Evolutionary conservation across 2,888 invertebrate genomes (phyloP).

Genomic region (Platerodrilus igneus): DNA sequence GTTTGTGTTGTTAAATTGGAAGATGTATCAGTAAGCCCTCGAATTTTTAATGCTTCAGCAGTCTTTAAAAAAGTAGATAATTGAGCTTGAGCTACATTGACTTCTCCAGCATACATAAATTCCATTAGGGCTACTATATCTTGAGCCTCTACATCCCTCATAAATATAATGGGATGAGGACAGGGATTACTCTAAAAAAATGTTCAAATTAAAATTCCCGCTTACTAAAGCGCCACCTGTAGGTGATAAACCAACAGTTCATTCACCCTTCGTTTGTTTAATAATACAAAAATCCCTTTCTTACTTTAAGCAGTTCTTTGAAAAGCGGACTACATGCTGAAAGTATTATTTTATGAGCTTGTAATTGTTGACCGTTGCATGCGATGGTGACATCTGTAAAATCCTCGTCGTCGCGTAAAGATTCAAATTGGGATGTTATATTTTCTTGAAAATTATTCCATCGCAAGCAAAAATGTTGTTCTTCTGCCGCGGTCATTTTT

Average conservation of each 20-base stretch:
- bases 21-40: constrained; percentile 69
- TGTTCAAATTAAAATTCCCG: not conserved
- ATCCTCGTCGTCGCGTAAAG: constrained; percentile 78
- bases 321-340: constrained; percentile 86
- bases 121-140: constrained; percentile 74
- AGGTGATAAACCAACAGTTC: constrained; percentile 44
- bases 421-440: constrained; percentile 81
- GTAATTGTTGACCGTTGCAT: constrained; percentile 76
- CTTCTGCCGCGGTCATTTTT: constrained; percentile 53
- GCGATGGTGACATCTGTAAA: constrained; percentile 86
- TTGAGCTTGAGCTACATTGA: constrained; percentile 75
- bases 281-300: constrained; percentile 50
- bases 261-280: constrained; percentile 51
- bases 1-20: constrained; percentile 43
- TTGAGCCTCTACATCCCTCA: constrained; percentile 76
- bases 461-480: constrained; percentile 84
- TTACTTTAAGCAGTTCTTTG: constrained; percentile 80
- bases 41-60: constrained; percentile 73
- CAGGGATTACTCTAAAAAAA: constrained; percentile 69
- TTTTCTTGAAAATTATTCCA: constrained; percentile 89
- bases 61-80: constrained; percentile 70
- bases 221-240: constrained; percentile 51
- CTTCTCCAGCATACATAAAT: constrained; percentile 84
- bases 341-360: constrained; percentile 81
- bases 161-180: constrained; percentile 80